A percentile compares a stretch with the other conserved stretches of the same genome.
These are phyloP conservation scores for Coenonympha arcania DNA, from an alignment of 2,888 invertebrate genomes.

Conservation along the genomic window DNA sequence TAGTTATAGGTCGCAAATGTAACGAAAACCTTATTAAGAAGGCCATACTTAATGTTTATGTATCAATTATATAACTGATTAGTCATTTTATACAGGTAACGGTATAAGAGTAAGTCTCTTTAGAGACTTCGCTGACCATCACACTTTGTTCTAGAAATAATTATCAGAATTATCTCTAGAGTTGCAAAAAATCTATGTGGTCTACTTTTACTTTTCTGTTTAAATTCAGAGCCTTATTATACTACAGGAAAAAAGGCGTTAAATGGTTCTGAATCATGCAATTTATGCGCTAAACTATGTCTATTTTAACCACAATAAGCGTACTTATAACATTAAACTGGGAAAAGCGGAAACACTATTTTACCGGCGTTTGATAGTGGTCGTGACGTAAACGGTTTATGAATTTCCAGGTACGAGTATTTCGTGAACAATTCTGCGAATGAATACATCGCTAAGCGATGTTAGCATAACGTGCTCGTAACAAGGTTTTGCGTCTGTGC, in stretches of 20 bases:
- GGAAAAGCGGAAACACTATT: background rate
- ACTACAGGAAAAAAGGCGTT: no score
- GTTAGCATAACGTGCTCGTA: slow-evolving; percentile 28
- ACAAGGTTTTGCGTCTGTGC: slow-evolving; percentile 43
- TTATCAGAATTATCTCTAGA: no score
- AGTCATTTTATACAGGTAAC: no score
- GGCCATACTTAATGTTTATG: no score
- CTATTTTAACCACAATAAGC: background rate
- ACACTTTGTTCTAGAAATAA: no score
- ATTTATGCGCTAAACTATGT: no score
- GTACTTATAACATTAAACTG: background rate
- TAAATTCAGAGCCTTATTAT: no score
- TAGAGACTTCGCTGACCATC: no score
- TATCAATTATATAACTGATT: background rate
- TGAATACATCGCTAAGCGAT: slow-evolving; percentile 28
- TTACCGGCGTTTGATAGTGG: background rate
- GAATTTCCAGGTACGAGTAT: slow-evolving; percentile 9
- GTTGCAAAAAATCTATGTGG: no score
- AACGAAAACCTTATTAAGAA: background rate
- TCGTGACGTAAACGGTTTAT: slow-evolving; percentile 13
- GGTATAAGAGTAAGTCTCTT: no score
- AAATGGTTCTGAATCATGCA: no score
- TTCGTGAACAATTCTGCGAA: slow-evolving; percentile 21
- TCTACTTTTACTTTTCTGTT: no score
- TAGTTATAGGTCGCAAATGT: slow-evolving; percentile 11